These are phyloP conservation scores for Saturnia pavonia DNA, from an alignment of 2,888 invertebrate genomes.

Conservation along the genomic window DNA sequence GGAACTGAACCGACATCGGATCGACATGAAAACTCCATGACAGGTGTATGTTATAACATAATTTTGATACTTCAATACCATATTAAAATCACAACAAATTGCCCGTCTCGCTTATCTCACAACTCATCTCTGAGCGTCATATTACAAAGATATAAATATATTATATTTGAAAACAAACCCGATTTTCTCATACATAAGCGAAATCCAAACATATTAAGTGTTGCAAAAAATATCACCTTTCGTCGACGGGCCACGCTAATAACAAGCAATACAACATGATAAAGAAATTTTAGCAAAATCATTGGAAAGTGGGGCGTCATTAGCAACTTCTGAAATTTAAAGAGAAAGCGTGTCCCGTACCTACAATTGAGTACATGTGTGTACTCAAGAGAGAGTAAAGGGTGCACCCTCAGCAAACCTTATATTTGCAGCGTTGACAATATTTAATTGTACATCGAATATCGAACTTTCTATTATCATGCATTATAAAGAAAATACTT, in stretches of 20 bases:
- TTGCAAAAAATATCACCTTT: neutral
- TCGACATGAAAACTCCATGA: too few species aligned
- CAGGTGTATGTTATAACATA: too few species aligned
- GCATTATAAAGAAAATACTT: too few species aligned
- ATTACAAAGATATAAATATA: neutral
- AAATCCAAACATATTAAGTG: neutral
- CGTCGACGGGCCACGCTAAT: constrained; percentile 14
- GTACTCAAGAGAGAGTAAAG: neutral
- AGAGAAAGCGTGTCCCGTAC: constrained; percentile 21
- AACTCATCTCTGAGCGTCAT: neutral
- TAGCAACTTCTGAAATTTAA: constrained; percentile 16
- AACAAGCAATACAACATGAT: constrained; percentile 15
- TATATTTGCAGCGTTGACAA: neutral
- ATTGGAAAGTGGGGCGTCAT: constrained; percentile 23
- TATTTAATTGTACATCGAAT: neutral
- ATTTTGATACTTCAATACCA: neutral
- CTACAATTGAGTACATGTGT: constrained; percentile 4
- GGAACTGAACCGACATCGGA: too few species aligned
- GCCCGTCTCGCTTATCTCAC: neutral
- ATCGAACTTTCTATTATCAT: too few species aligned
- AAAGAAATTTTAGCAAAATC: constrained; percentile 20
- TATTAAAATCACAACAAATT: neutral
- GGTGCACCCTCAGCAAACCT: neutral
- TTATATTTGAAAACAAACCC: neutral
- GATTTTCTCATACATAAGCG: constrained; percentile 8